phyloP scores from a whole-genome alignment of 2,797 vertebrate species.

The Cyprinodon diabolis region DNA sequence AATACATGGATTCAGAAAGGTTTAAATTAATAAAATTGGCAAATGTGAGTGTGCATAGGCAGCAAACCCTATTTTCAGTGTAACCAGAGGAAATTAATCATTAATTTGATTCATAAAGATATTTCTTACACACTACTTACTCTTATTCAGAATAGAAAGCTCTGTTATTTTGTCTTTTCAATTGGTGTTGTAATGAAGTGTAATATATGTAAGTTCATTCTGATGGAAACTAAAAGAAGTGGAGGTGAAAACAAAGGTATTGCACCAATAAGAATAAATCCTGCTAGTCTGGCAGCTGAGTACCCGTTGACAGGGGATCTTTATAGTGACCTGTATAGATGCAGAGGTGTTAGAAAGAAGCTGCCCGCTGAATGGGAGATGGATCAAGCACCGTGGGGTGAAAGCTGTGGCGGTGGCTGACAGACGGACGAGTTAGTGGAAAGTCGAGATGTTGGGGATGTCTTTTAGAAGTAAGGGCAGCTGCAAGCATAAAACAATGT shows the following conservation, averaged over 20 bases:
- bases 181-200: background rate
- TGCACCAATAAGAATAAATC: slow-evolving; percentile 12
- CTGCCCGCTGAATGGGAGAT: slow-evolving; percentile 35
- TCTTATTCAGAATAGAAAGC: no score
- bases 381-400: slow-evolving; percentile 24
- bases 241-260: slow-evolving; percentile 1
- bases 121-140: background rate
- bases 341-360: slow-evolving; percentile 22
- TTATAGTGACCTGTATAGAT: slow-evolving; percentile 10
- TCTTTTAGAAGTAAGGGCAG: slow-evolving; percentile 6
- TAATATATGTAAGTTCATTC: background rate
- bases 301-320: slow-evolving; percentile 14
- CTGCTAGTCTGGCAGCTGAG: slow-evolving; percentile 4
- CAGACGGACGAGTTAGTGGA: slow-evolving; percentile 15
- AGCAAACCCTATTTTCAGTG: background rate
- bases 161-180: background rate
- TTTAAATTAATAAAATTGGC: background rate
- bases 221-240: background rate
- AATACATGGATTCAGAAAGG: background rate
- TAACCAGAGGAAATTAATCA: background rate
- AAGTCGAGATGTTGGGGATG: background rate
- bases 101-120: background rate
- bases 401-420: slow-evolving; percentile 44
- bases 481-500: background rate
- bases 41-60: background rate